Evolutionary conservation across 2,888 invertebrate genomes (phyloP).

Genomic region (Shargacucullia verbasci): DNA sequence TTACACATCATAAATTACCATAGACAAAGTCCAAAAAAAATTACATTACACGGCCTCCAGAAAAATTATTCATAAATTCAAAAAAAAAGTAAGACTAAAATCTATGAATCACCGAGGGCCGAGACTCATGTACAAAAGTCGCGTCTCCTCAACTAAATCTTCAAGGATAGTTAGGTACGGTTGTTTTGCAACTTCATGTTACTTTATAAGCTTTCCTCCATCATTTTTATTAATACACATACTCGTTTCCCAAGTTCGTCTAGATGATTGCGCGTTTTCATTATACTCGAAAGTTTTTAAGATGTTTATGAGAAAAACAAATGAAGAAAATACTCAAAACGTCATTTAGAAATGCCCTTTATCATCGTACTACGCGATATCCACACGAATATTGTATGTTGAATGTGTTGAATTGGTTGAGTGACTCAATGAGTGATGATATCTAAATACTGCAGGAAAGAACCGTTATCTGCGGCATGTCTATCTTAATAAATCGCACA

Average conservation of each 20-base stretch:
- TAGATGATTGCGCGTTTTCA: constrained; percentile 63
- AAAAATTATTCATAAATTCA: constrained; percentile 26
- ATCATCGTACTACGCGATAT: too few relatives aligned
- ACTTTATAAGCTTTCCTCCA: constrained; percentile 59
- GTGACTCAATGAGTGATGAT: too few relatives aligned
- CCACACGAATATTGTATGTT: too few relatives aligned
- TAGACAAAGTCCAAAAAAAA: not conserved
- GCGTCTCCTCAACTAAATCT: constrained; percentile 47
- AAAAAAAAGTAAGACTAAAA: constrained; percentile 28
- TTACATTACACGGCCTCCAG: constrained; percentile 11
- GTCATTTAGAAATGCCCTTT: too few relatives aligned
- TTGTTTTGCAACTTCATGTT: constrained; percentile 57
- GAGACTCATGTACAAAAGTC: constrained; percentile 37
- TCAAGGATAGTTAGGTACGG: constrained; percentile 47
- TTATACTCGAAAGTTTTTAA: constrained; percentile 21
- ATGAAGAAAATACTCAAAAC: too few relatives aligned
- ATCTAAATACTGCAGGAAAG: too few relatives aligned
- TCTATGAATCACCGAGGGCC: constrained; percentile 20
- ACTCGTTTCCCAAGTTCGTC: constrained; percentile 62
- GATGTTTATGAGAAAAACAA: too few relatives aligned
- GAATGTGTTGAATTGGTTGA: too few relatives aligned
- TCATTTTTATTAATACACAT: constrained; percentile 72
- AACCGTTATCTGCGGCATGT: too few relatives aligned
- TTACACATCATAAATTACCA: not conserved
- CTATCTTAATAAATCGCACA: too few relatives aligned